A percentile compares a stretch with the other conserved stretches of the same genome.
These are phyloP conservation scores for Exaiptasia diaphana DNA, from an alignment of 64 coral and sea anemone genomes.

Conservation along the genomic window DNA sequence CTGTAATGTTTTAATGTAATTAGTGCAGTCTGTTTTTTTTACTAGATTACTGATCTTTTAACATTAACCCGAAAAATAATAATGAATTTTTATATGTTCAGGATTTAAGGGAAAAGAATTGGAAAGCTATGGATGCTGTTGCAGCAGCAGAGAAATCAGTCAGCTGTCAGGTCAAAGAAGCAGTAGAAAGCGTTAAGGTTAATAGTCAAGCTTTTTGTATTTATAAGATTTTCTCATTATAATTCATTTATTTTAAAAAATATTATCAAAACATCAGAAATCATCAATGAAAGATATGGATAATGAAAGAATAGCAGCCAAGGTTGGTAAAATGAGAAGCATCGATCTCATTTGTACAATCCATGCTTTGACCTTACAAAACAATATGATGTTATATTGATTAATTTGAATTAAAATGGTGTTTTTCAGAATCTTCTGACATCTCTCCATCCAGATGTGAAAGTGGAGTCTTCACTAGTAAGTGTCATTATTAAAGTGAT, in stretches of 20 bases:
- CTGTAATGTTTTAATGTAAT: background rate
- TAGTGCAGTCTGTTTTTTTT: background rate
- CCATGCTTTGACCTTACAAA: too few species aligned
- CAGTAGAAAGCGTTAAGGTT: conserved; percentile 81
- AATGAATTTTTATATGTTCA: conserved; percentile 23
- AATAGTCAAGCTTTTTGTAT: background rate
- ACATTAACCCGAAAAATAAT: background rate
- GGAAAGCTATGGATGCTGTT: conserved; percentile 99
- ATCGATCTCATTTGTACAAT: too few species aligned
- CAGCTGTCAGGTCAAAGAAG: conserved; percentile 58
- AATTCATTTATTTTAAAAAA: background rate
- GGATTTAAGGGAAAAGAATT: conserved; percentile 96
- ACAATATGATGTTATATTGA: too few species aligned
- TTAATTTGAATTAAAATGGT: background rate
- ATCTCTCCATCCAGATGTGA: conserved; percentile 28
- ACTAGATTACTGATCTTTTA: background rate
- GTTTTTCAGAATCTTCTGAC: conserved; percentile 34
- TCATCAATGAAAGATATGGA: conserved; percentile 1
- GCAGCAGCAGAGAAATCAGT: conserved; percentile 72
- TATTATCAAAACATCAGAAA: conserved; percentile 28
- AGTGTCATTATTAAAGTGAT: background rate
- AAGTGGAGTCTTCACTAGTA: conserved; percentile 37
- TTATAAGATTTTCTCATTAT: background rate
- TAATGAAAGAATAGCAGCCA: conserved; percentile 33
- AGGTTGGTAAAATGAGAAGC: too few species aligned